Percentiles rank a stretch among this genome's conserved stretches.
These are phyloP conservation scores for Lutjanus argentimaculatus DNA, from an alignment of 2,797 vertebrate genomes.

Conservation along the genomic window DNA sequence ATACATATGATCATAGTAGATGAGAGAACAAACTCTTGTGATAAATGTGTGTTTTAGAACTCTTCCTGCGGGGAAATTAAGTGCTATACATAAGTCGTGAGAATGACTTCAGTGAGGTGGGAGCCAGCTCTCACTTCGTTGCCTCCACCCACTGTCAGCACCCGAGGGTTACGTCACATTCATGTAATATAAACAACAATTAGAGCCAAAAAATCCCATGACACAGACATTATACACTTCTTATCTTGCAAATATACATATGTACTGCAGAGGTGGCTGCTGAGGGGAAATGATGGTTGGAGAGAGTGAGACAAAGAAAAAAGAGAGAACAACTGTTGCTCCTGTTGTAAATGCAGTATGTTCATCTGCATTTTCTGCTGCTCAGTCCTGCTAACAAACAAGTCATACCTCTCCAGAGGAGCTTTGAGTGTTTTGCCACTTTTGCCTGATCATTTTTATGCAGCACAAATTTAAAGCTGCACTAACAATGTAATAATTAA, in stretches of 20 bases:
- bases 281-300: no score
- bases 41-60: constrained; percentile 11
- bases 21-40: background rate
- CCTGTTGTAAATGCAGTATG: no score
- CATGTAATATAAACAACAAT: constrained; percentile 21
- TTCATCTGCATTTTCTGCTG: no score
- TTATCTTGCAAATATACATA: background rate
- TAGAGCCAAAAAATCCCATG: background rate
- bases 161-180: constrained; percentile 25
- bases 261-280: background rate
- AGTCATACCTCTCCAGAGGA: no score
- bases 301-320: no score
- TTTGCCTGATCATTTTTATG: no score
- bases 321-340: no score
- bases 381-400: no score
- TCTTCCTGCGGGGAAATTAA: constrained; percentile 17
- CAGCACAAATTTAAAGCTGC: no score
- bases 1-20: background rate
- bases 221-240: background rate
- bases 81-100: constrained; percentile 18
- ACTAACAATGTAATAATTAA: no score
- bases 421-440: no score
- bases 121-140: constrained; percentile 32
- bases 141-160: constrained; percentile 38
- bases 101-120: constrained; percentile 32